phyloP scores from a whole-genome alignment of 2,888 invertebrate genomes.

The Parnassius smintheus region DNA sequence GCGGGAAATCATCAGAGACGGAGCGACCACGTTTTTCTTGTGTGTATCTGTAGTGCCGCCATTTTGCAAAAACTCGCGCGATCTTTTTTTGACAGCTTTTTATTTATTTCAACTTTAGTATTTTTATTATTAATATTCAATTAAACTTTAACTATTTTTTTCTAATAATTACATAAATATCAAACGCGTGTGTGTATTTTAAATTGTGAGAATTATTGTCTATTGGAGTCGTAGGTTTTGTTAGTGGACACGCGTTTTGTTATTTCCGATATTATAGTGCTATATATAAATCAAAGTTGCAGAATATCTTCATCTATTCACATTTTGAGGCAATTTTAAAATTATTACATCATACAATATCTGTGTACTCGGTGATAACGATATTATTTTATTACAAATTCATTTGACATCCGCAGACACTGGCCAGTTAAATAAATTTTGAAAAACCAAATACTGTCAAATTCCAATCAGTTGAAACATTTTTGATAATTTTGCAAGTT shows the following conservation, averaged over 20 bases:
- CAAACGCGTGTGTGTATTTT: background rate
- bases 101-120: background rate
- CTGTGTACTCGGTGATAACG: background rate
- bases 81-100: slow-evolving; percentile 28
- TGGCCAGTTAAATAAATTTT: slow-evolving; percentile 14
- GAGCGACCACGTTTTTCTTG: slow-evolving; percentile 41
- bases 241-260: no score
- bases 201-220: background rate
- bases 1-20: slow-evolving; percentile 42
- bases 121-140: no score
- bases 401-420: background rate
- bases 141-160: background rate
- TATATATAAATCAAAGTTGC: no score
- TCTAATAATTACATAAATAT: background rate
- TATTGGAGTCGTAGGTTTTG: no score
- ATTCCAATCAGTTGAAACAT: slow-evolving; percentile 24
- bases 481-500: slow-evolving; percentile 29
- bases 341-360: background rate
- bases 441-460: slow-evolving; percentile 19
- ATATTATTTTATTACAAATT: no score
- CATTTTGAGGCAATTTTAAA: no score
- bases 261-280: no score
- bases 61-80: slow-evolving; percentile 43
- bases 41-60: slow-evolving; percentile 47
- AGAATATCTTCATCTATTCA: no score